A percentile compares a stretch with the other conserved stretches of the same genome.
Evolutionary conservation across 2,888 invertebrate species (phyloP).

Genomic region (Drosophila hamatofila): DNA sequence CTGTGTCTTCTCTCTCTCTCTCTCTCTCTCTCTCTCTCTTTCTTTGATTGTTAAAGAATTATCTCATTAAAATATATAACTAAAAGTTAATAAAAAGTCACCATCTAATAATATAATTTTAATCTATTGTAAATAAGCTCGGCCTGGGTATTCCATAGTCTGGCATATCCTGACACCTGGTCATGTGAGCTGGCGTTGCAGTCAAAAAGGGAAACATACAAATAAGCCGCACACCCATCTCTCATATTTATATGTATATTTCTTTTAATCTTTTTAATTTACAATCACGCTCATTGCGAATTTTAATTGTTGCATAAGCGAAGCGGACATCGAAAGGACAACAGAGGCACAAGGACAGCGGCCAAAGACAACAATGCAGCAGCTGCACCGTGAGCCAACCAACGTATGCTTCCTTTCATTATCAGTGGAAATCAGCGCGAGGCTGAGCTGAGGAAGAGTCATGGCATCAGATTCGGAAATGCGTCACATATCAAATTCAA

Average conservation of each 20-base stretch:
- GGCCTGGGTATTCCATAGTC: slow-evolving; percentile 22
- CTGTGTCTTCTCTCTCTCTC: neutral
- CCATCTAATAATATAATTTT: too few species aligned
- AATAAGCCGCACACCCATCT: slow-evolving; percentile 26
- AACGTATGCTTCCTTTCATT: slow-evolving; percentile 58
- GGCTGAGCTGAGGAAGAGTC: slow-evolving; percentile 8
- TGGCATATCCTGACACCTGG: neutral
- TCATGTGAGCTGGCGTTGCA: slow-evolving; percentile 1
- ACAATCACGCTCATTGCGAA: slow-evolving; percentile 74
- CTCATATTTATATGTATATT: slow-evolving; percentile 28
- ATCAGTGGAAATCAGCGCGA: slow-evolving; percentile 61
- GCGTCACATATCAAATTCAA: slow-evolving; percentile 12
- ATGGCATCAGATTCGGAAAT: slow-evolving; percentile 21
- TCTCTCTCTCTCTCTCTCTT: neutral
- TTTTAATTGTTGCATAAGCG: slow-evolving; percentile 79
- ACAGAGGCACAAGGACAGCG: slow-evolving; percentile 13
- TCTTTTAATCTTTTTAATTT: slow-evolving; percentile 78
- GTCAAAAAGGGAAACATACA: slow-evolving; percentile 5
- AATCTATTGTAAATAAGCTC: too few species aligned
- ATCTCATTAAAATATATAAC: too few species aligned
- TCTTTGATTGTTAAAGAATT: too few species aligned
- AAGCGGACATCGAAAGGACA: slow-evolving; percentile 46
- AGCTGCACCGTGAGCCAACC: slow-evolving; percentile 4
- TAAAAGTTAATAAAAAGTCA: too few species aligned
- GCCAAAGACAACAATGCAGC: slow-evolving; percentile 12